Evolutionary conservation across 2,113 vertebrate species (phyloP).

Genomic region (Lonchura striata): DNA sequence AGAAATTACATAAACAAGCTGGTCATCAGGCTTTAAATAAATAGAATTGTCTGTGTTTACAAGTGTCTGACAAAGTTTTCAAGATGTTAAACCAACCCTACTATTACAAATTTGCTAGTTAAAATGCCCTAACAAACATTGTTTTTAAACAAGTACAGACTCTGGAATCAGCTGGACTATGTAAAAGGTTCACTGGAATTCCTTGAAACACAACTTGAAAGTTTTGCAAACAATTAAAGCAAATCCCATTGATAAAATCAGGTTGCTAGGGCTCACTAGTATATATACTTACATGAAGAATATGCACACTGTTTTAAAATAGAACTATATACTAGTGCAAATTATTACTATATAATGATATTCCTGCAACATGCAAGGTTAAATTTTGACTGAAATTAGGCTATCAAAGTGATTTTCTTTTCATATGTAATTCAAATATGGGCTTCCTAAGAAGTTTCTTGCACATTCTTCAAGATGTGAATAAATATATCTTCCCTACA

Average conservation of each 20-base stretch:
- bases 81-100: background rate
- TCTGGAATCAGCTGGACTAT: background rate
- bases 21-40: constrained; percentile 4
- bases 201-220: background rate
- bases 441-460: background rate
- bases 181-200: background rate
- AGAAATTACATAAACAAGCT: background rate
- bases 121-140: background rate
- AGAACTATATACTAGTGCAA: background rate
- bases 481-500: background rate
- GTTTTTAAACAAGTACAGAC: background rate
- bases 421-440: background rate
- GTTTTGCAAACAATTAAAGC: background rate
- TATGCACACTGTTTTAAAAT: background rate
- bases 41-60: constrained; percentile 22
- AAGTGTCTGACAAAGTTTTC: constrained; percentile 8
- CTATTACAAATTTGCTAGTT: background rate
- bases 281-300: background rate
- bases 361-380: background rate
- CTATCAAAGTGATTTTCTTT: background rate
- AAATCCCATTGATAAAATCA: background rate
- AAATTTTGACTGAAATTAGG: background rate
- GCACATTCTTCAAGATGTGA: background rate
- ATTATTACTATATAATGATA: background rate
- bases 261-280: background rate